Percentiles rank a stretch among this genome's conserved stretches.
These are phyloP conservation scores for Willowsia nigromaculata DNA, from an alignment of 2,888 invertebrate genomes.

Conservation along the genomic window DNA sequence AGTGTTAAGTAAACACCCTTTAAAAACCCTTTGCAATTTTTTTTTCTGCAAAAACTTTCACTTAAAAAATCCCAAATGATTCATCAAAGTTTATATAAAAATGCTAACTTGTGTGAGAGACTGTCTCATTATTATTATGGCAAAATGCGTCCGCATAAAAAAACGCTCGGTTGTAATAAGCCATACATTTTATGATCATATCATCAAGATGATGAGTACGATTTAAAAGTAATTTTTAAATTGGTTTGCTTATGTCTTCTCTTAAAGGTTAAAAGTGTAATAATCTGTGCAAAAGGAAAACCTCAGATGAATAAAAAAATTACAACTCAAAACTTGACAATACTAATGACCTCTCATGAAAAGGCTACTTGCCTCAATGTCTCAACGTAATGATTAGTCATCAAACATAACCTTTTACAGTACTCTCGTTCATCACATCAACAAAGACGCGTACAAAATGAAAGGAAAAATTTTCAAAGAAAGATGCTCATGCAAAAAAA, in stretches of 20 bases:
- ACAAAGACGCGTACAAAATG: not conserved
- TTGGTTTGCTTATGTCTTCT: conserved; percentile 57
- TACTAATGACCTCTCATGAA: conserved; percentile 65
- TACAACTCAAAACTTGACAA: conserved; percentile 57
- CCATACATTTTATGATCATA: conserved; percentile 31
- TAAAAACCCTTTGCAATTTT: conserved; percentile 13
- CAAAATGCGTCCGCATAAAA: conserved; percentile 45
- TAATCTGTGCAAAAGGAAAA: not conserved
- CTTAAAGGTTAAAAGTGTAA: conserved; percentile 47
- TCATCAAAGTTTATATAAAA: conserved; percentile 58
- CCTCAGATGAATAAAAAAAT: conserved; percentile 33
- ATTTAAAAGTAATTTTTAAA: conserved; percentile 59
- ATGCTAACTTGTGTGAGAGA: conserved; percentile 1
- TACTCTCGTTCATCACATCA: not conserved
- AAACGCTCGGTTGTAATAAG: conserved; percentile 2
- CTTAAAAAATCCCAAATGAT: conserved; percentile 70
- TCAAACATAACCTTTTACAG: conserved; percentile 20
- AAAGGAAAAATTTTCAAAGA: not conserved
- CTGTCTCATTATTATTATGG: conserved; percentile 36
- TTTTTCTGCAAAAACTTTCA: conserved; percentile 60
- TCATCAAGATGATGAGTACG: conserved; percentile 47
- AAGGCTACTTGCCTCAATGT: conserved; percentile 48
- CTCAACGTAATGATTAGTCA: conserved; percentile 60
- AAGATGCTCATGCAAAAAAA: not conserved
- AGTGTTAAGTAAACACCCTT: not conserved